A percentile compares a stretch with the other conserved stretches of the same genome.
These are phyloP conservation scores for Silvanus unidentatus DNA, from an alignment of 2,888 invertebrate species.

Conservation along the genomic window DNA sequence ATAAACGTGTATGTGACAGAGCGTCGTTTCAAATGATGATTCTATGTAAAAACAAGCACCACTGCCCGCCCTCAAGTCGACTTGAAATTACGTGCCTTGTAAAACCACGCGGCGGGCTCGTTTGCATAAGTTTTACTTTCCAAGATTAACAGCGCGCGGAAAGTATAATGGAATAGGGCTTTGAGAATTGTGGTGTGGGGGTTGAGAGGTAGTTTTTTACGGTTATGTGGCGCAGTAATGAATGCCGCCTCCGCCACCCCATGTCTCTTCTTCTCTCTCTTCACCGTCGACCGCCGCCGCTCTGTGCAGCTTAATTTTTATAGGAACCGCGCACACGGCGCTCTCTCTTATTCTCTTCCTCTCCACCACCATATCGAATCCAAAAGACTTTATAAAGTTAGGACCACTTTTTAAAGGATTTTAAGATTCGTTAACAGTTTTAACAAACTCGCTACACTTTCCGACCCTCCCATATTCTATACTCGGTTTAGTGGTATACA, in stretches of 20 bases:
- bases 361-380: constrained; percentile 39
- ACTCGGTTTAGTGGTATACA: not conserved
- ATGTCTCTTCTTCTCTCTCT: too few species aligned
- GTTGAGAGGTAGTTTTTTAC: constrained; percentile 36
- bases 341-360: too few species aligned
- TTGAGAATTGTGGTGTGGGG: constrained; percentile 7
- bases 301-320: constrained; percentile 45
- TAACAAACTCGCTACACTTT: constrained; percentile 44
- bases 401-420: constrained; percentile 45
- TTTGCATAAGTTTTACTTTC: constrained; percentile 49
- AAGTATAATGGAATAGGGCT: constrained; percentile 43
- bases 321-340: constrained; percentile 35
- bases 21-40: too few species aligned
- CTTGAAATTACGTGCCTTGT: constrained; percentile 45
- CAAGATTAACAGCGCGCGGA: constrained; percentile 46
- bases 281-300: constrained; percentile 19
- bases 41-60: too few species aligned
- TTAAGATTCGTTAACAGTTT: constrained; percentile 47
- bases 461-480: constrained; percentile 27
- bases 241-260: constrained; percentile 32
- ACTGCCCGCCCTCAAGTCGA: constrained; percentile 16
- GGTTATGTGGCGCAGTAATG: constrained; percentile 43
- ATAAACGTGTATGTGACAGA: too few species aligned
- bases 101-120: constrained; percentile 47
- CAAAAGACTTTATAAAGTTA: constrained; percentile 42